Conservation (phyloP, 2,113 vertebrate genomes). For the Junco hyemalis region DNA sequence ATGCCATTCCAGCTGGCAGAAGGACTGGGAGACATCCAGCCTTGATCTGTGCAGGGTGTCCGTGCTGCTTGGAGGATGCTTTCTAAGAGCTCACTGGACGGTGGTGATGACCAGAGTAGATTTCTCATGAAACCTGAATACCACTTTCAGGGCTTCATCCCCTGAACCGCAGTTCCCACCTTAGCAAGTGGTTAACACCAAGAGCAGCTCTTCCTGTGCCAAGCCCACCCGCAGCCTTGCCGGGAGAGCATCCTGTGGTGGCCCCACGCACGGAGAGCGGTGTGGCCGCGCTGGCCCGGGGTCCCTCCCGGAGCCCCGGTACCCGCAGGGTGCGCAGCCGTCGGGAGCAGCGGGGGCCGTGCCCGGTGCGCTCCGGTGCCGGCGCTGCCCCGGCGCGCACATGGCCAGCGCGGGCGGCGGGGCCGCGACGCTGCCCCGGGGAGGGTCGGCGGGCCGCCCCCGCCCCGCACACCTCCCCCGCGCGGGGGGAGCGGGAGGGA, state of each 20-base stretch:
- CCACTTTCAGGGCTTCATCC: not conserved
- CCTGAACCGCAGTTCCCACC: too few species aligned
- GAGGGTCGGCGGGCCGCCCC: not conserved
- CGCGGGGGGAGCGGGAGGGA: too few species aligned
- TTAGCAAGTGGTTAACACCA: too few species aligned
- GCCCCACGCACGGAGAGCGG: rapidly evolving
- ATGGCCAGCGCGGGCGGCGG: not conserved
- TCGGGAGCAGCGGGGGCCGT: not conserved
- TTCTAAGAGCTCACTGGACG: rapidly evolving
- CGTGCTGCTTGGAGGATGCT: not conserved
- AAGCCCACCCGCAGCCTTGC: not conserved
- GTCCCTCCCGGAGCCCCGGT: not conserved
- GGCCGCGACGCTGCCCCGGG: not conserved
- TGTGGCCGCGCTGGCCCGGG: not conserved
- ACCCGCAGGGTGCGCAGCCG: not conserved
- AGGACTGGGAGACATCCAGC: not conserved
- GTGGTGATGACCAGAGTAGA: not conserved
- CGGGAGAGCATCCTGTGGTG: not conserved
- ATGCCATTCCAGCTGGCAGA: not conserved
- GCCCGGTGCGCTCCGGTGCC: not conserved
- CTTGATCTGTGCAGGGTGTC: not conserved
- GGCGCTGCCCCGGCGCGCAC: not conserved
- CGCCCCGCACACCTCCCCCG: too few species aligned
- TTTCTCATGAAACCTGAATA: not conserved
- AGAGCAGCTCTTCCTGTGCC: rapidly evolving